Conservation (phyloP, 2,888 invertebrate species). For the Molorchus minor region DNA sequence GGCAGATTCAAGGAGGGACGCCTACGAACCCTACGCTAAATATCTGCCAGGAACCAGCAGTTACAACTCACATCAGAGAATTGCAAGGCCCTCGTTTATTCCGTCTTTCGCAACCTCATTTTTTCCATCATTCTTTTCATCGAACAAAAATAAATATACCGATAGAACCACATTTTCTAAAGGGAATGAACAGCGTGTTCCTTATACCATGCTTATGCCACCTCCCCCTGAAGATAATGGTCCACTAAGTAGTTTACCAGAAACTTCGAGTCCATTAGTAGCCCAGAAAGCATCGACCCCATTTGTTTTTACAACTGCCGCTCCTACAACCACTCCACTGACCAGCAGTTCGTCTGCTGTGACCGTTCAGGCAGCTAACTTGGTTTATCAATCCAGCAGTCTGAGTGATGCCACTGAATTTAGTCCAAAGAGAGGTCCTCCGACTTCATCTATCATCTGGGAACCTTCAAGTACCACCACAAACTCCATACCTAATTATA, state of each 20-base stretch:
- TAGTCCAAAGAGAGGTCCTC: conserved; percentile 45
- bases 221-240: conserved; percentile 69
- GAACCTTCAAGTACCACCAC: conserved; percentile 40
- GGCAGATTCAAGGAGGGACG: conserved; percentile 58
- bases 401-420: conserved; percentile 63
- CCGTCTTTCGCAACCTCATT: conserved; percentile 61
- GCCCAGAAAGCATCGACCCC: conserved; percentile 30
- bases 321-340: conserved; percentile 28
- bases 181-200: conserved; percentile 64
- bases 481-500: conserved; percentile 32
- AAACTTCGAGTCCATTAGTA: conserved; percentile 23
- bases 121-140: conserved; percentile 42
- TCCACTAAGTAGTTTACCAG: conserved; percentile 22
- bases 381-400: conserved; percentile 72
- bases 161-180: conserved; percentile 55
- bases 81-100: conserved; percentile 55
- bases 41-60: conserved; percentile 64
- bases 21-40: conserved; percentile 63
- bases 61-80: conserved; percentile 55
- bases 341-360: conserved; percentile 55
- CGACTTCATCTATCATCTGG: conserved; percentile 38
- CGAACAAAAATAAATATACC: conserved; percentile 53
- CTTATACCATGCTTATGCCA: conserved; percentile 75
- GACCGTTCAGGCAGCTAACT: conserved; percentile 71
- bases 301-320: conserved; percentile 27